Evolutionary conservation across 2,888 invertebrate genomes (phyloP).

Genomic region (Drosophila mercatorum): DNA sequence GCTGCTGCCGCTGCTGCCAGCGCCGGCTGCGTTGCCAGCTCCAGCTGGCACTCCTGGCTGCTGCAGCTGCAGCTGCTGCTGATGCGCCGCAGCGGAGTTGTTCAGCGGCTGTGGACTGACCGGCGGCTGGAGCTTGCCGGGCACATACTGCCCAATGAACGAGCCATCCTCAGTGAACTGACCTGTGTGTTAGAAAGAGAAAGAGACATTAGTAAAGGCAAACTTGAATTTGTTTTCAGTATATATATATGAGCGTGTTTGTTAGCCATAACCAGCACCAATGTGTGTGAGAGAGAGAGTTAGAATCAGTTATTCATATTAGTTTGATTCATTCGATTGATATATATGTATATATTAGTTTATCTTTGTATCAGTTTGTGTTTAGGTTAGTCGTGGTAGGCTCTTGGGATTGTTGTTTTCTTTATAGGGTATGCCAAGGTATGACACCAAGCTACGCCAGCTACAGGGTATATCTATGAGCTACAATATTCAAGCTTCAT

Average conservation of each 20-base stretch:
- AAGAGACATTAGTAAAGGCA: background rate
- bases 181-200: slow-evolving; percentile 71
- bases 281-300: slow-evolving; percentile 6
- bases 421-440: background rate
- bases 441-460: slow-evolving; percentile 5
- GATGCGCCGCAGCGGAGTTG: slow-evolving; percentile 76
- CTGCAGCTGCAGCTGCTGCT: slow-evolving; percentile 66
- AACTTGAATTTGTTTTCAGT: background rate
- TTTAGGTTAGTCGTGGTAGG: slow-evolving; percentile 15
- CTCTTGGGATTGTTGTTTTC: background rate
- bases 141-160: slow-evolving; percentile 98
- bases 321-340: too few relatives aligned
- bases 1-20: slow-evolving; percentile 25
- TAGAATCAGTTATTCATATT: slow-evolving; percentile 5
- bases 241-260: background rate
- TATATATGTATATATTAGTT: background rate
- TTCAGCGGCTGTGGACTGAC: slow-evolving; percentile 85
- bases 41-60: slow-evolving; percentile 11
- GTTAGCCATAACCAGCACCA: slow-evolving; percentile 54
- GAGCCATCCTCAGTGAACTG: slow-evolving; percentile 99
- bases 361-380: background rate
- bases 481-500: slow-evolving; percentile 29
- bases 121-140: slow-evolving; percentile 89
- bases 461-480: slow-evolving; percentile 19
- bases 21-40: slow-evolving; percentile 15